Evolutionary conservation across 2,797 vertebrate species (phyloP).

Genomic region (Melopsittacus undulatus): DNA sequence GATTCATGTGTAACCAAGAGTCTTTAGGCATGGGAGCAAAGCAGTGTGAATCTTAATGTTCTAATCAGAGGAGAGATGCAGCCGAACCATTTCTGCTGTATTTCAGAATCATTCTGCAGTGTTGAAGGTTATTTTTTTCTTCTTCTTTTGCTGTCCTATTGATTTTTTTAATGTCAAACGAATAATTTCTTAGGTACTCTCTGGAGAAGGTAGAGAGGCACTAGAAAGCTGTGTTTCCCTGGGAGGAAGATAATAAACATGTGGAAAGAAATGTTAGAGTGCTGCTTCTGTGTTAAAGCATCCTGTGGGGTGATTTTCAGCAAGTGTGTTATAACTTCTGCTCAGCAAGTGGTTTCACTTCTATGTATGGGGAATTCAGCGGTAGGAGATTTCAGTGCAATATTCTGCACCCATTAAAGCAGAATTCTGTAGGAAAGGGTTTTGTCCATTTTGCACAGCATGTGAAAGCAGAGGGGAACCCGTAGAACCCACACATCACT

Average conservation of each 20-base stretch:
- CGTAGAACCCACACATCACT: fast-evolving
- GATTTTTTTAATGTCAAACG: background rate
- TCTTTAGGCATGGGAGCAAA: background rate
- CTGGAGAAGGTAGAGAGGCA: background rate
- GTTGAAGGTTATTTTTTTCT: background rate
- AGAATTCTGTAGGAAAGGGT: background rate
- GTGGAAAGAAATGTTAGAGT: background rate
- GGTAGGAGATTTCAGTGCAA: background rate
- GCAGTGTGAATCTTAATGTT: background rate
- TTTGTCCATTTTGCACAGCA: background rate
- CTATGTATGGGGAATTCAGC: background rate
- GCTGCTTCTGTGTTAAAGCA: background rate
- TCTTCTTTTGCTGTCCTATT: background rate
- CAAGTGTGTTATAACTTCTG: background rate
- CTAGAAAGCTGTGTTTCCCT: background rate
- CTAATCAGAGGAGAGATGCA: background rate
- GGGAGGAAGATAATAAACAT: background rate
- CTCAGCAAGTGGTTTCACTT: background rate
- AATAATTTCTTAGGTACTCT: background rate
- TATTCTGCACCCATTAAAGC: background rate
- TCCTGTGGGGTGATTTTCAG: background rate
- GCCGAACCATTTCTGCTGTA: background rate
- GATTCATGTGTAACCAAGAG: too few relatives aligned
- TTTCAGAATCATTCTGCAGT: background rate
- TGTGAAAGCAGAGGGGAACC: background rate